These are phyloP conservation scores for Leucophenga montana DNA, from an alignment of 2,888 invertebrate genomes.

Conservation along the genomic window DNA sequence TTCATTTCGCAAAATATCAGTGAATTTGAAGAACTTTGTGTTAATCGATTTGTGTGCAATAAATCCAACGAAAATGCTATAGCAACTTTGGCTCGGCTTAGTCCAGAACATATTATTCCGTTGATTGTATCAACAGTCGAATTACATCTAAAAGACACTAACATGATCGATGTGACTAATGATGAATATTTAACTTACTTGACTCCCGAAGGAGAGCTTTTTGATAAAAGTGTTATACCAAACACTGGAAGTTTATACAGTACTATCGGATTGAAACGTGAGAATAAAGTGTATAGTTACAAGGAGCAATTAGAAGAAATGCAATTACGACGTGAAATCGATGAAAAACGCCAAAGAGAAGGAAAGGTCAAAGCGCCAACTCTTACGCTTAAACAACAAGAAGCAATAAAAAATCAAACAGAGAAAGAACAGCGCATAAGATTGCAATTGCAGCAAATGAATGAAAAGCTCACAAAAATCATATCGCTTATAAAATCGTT, in stretches of 20 bases:
- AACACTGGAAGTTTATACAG: constrained; percentile 68
- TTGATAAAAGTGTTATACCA: constrained; percentile 88
- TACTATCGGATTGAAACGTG: constrained; percentile 84
- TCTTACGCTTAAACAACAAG: constrained; percentile 91
- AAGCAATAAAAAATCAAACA: constrained; percentile 88
- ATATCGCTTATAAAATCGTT: constrained; percentile 69
- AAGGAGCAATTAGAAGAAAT: constrained; percentile 97
- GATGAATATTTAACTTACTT: constrained; percentile 87
- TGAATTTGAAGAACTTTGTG: constrained; percentile 77
- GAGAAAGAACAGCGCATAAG: constrained; percentile 88
- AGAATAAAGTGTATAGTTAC: constrained; percentile 96
- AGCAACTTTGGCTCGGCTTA: constrained; percentile 79
- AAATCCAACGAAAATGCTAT: constrained; percentile 83
- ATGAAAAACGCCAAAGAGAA: constrained; percentile 87
- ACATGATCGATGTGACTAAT: constrained; percentile 82
- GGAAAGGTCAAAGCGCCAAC: constrained; percentile 84
- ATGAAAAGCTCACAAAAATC: constrained; percentile 64
- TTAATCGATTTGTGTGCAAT: constrained; percentile 75
- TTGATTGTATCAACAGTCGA: constrained; percentile 78
- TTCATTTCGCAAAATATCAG: constrained; percentile 77
- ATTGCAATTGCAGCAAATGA: constrained; percentile 78
- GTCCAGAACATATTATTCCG: constrained; percentile 79
- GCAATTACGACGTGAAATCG: constrained; percentile 91
- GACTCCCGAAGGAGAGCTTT: constrained; percentile 91
- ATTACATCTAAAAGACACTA: constrained; percentile 78